phyloP scores from a whole-genome alignment of 2,888 invertebrate species.

The Steinernema carpocapsae region DNA sequence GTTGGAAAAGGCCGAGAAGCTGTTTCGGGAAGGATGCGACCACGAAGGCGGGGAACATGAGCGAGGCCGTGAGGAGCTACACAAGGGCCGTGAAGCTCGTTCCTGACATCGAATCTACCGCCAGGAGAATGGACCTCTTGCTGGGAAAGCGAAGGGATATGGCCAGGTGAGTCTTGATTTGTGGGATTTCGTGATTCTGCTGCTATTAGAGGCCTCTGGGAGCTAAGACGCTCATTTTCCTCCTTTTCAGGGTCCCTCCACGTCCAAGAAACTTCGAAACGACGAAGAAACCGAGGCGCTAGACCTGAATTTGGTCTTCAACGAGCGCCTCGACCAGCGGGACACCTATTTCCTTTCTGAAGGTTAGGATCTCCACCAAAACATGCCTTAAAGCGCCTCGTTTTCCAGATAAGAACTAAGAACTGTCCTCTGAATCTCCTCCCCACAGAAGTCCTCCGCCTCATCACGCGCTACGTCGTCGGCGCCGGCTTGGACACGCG shows the following conservation, averaged over 20 bases:
- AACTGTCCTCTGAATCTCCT: background rate
- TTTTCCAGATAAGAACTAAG: no score
- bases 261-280: background rate
- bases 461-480: slow-evolving; percentile 10
- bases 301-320: background rate
- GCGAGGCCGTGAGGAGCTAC: slow-evolving; percentile 20
- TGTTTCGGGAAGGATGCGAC: slow-evolving; percentile 16
- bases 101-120: slow-evolving; percentile 21
- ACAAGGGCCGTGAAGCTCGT: slow-evolving; percentile 20
- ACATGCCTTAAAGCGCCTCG: background rate
- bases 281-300: background rate
- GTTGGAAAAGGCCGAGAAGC: slow-evolving; percentile 15
- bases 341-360: background rate
- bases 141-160: no score
- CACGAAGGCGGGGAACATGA: slow-evolving; percentile 19
- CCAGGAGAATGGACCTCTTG: no score
- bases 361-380: background rate
- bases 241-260: slow-evolving; percentile 10
- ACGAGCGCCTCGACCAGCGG: background rate
- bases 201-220: background rate
- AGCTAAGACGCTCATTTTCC: no score
- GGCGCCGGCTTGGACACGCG: background rate
- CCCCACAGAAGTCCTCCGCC: background rate
- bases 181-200: background rate
- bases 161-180: background rate